These are phyloP conservation scores for Drosophila glabriapex DNA, from an alignment of 2,888 invertebrate species.

Conservation along the genomic window DNA sequence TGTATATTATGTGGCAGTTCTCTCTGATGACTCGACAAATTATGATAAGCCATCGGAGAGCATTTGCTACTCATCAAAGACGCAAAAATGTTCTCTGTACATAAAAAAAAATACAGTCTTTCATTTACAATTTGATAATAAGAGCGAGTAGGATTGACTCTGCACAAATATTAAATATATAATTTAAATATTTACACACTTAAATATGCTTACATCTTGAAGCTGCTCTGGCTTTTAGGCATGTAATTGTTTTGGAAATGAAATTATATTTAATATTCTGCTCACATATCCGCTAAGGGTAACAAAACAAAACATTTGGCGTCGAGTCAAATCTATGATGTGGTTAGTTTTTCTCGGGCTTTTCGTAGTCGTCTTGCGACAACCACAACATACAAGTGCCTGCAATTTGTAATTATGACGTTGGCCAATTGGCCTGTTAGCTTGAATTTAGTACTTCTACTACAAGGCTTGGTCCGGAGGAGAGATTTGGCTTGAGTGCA, in stretches of 20 bases:
- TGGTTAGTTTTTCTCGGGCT: background rate
- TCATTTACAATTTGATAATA: conserved; percentile 11
- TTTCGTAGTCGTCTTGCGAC: background rate
- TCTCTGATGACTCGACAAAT: conserved; percentile 34
- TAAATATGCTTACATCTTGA: background rate
- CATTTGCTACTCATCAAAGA: conserved; percentile 20
- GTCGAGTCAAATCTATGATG: background rate
- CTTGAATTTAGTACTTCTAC: conserved; percentile 37
- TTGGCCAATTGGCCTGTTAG: conserved; percentile 34
- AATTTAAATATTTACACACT: background rate
- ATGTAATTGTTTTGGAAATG: background rate
- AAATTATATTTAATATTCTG: background rate
- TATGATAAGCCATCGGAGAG: conserved; percentile 32
- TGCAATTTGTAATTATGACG: conserved; percentile 50
- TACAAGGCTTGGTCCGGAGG: conserved; percentile 18
- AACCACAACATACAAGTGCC: conserved; percentile 32
- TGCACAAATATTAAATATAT: background rate
- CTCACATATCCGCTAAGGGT: background rate
- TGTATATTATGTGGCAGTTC: conserved; percentile 17
- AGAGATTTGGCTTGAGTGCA: background rate
- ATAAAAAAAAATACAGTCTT: conserved; percentile 1
- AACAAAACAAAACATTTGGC: background rate
- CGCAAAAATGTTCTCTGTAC: background rate
- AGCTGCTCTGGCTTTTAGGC: background rate
- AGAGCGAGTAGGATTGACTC: background rate